Evolutionary conservation across 1,140 invertebrate species (phyloP).

Genomic region (Aphidius ervi): DNA sequence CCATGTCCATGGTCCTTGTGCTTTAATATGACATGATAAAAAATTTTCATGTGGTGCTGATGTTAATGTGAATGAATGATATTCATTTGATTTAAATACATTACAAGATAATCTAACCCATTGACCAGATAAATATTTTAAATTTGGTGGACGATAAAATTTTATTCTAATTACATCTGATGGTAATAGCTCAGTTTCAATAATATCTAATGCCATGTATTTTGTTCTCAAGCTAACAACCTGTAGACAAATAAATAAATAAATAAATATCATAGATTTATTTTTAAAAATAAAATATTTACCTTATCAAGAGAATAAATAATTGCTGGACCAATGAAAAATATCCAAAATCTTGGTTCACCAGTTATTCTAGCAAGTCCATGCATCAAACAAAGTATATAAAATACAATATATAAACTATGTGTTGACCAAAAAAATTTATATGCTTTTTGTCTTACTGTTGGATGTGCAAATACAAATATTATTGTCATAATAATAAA

Average conservation of each 20-base stretch:
- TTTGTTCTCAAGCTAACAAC: slow-evolving; percentile 86
- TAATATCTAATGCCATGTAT: slow-evolving; percentile 90
- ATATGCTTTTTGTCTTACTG: slow-evolving; percentile 89
- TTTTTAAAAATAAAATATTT: slow-evolving; percentile 1
- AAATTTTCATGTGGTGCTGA: slow-evolving; percentile 98
- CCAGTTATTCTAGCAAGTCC: slow-evolving; percentile 92
- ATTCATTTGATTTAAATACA: slow-evolving; percentile 86
- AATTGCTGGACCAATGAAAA: slow-evolving; percentile 89
- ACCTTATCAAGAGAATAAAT: slow-evolving; percentile 89
- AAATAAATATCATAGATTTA: not conserved
- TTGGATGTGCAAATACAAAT: slow-evolving; percentile 95
- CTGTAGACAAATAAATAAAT: slow-evolving; percentile 48
- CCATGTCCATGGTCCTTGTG: slow-evolving; percentile 99
- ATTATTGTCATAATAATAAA: slow-evolving; percentile 94
- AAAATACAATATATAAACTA: slow-evolving; percentile 86
- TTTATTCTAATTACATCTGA: slow-evolving; percentile 93
- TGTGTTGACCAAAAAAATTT: slow-evolving; percentile 98
- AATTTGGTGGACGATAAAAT: slow-evolving; percentile 90
- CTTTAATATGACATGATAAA: slow-evolving; percentile 96
- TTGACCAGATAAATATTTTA: slow-evolving; percentile 91
- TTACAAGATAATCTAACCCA: slow-evolving; percentile 92
- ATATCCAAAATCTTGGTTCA: slow-evolving; percentile 91
- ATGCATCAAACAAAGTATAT: slow-evolving; percentile 87
- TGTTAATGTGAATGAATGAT: slow-evolving; percentile 96
- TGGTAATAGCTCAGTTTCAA: slow-evolving; percentile 92